Evolutionary conservation across 2,888 invertebrate species (phyloP), one percentile per base, ranked within the genome.

Genomic region (Dryadula phaetusa): DNA sequence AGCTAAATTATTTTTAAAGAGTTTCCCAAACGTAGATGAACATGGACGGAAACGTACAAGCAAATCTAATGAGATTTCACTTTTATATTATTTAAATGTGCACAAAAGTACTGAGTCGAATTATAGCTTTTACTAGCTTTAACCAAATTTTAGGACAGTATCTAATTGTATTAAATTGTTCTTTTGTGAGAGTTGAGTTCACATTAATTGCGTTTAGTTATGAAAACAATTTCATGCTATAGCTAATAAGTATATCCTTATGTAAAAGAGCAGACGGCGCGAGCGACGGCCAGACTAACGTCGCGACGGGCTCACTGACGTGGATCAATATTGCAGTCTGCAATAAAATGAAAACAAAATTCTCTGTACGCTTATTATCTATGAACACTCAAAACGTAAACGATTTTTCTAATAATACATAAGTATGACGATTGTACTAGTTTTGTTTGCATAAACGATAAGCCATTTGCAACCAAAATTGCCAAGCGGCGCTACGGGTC

Each of bases 401-500:
- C 10, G 1, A 7, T 16, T 16, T 16, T 16, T 10, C 10, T 52
- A 16, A 16, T 32, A 28, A 16, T 28, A 32, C 10, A 28, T 10
- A 32, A 28, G 3, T 52, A 28, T 6, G 20, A 1, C 16, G 10
- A 16, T 32, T 16, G 3, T 10, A 32, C 28, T 16, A 52, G 16
- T 28, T 10, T 16, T 28, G 16, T 52, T 25, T 16, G 18, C 20
- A 44, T 28, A 40, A 60, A 46, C 14, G 44, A 42, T 60, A 60
- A 32, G 18, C 37, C 22, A 44, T 22, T 25, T 25, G 46, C 40
- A n/a, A 56, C 53, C 34, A 20, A 34, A 70, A 67, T 70, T 63
- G 61, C 70, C 62, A 42, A 66, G 67, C 67, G 66, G 72, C 65
- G 76, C 73, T 69, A 70, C 71, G 69, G 76, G 72, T 75, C 76